Conservation (phyloP, 2,113 vertebrate species). For the Ammodytes dubius region DNA sequence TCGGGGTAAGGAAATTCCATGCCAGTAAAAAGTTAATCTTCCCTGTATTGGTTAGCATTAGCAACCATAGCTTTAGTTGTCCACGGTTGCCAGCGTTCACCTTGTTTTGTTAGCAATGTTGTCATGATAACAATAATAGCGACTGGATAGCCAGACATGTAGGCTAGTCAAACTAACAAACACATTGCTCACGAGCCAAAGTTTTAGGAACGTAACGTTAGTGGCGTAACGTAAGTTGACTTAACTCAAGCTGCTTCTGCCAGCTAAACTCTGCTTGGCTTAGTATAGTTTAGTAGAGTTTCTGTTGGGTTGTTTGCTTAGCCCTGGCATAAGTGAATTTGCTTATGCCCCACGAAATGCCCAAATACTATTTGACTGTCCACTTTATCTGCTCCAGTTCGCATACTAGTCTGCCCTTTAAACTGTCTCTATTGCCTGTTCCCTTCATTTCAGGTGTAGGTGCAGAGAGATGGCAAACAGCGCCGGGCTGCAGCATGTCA, state of each 20-base stretch:
- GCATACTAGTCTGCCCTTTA: neutral
- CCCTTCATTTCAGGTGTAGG: neutral
- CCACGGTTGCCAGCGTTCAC: neutral
- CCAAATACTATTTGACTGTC: neutral
- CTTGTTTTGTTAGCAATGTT: conserved; percentile 3
- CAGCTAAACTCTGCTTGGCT: neutral
- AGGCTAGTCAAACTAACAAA: neutral
- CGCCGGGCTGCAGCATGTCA: conserved; percentile 92
- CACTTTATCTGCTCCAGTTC: neutral
- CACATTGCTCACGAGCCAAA: neutral
- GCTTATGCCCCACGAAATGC: neutral
- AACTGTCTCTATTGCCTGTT: neutral
- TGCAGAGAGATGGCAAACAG: conserved; percentile 88
- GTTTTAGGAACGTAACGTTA: neutral
- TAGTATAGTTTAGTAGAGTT: neutral
- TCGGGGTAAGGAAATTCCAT: rapidly evolving
- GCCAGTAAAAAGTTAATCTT: neutral
- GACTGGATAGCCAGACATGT: neutral
- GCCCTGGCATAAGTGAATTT: neutral
- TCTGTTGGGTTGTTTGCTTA: conserved; percentile 4
- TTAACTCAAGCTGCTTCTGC: neutral
- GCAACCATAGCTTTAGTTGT: neutral
- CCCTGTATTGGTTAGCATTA: conserved; percentile 1
- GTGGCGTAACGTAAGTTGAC: neutral
- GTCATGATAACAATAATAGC: neutral